Base-by-base conservation (phyloP, 1,140 invertebrate species). In the Mamestra configurata region DNA sequence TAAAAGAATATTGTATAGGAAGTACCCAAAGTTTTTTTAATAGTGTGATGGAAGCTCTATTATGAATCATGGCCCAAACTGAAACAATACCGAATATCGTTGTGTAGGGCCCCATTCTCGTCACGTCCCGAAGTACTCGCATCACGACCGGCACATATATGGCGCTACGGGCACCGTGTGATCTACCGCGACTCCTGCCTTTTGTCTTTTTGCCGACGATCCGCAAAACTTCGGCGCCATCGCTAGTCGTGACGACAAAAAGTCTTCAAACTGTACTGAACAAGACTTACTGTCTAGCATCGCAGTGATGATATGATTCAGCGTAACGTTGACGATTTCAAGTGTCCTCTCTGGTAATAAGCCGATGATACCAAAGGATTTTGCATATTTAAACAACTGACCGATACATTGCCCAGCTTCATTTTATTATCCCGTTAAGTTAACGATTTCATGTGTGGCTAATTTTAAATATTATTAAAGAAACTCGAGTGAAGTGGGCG, bases 131-230 rank as follows among this genome's bases (percentile, higher is more conserved):
- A 27, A 18, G 61, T 66, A 24, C 66, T 27, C 20, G 40, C 18
- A 40, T 43, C 66, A 70, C 66, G 66, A 70, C 37, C 24, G 13
- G 11, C 40, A 49, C 66, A 43, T 70, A 70, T 70, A 70, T 49
- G 43, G 43, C 3, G 10, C 6, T 15, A 15, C 1, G 64, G 61
- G 37, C 66, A n/a, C 13, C 40, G 40, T 15, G 22, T 70, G 40
- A 46, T 43, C 66, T 70, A 20, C 61, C 27, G 64, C 64, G 40
- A 70, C 66, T 70, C 22, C 20, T 49, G 13, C 59, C 40, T 24
- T 70, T 70, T 70, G 66, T 70, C 40, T 70, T 70, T 46, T 70
- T 70, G 40, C 66, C 66, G 66, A 22, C 66, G 20, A 27, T 10
- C 20, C 6, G 24, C 66, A 8, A 11, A 66, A 37, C n/a, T 37